Evolutionary conservation across 2,797 vertebrate species (phyloP).

Genomic region (Discoglossus pictus): DNA sequence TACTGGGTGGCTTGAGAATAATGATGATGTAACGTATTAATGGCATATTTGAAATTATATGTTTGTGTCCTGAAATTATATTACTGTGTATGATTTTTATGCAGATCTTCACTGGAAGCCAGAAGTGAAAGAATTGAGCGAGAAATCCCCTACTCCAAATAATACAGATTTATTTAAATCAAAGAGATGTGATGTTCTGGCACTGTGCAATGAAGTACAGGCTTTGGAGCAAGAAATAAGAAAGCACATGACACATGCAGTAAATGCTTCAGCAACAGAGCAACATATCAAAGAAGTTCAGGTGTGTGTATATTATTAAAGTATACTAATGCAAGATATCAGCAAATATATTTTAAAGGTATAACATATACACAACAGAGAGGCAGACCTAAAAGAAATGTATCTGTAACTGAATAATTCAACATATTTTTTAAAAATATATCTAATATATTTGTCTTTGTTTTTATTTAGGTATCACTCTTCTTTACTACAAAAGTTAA

Average conservation of each 20-base stretch:
- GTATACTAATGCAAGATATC: background rate
- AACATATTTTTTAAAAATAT: too few relatives aligned
- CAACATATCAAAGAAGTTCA: conserved; percentile 36
- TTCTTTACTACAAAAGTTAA: too few relatives aligned
- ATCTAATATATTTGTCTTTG: too few relatives aligned
- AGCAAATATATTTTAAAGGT: too few relatives aligned
- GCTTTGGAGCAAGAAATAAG: conserved; percentile 25
- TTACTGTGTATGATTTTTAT: background rate
- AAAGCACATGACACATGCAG: conserved; percentile 28
- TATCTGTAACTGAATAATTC: too few relatives aligned
- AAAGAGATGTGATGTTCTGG: conserved; percentile 31
- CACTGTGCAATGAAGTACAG: conserved; percentile 14
- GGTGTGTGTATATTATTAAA: background rate
- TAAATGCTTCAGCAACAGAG: conserved; percentile 16
- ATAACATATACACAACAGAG: too few relatives aligned
- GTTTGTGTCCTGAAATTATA: too few relatives aligned
- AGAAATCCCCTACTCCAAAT: background rate
- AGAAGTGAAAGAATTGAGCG: background rate
- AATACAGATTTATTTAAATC: background rate
- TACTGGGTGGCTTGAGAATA: too few relatives aligned
- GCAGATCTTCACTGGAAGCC: background rate
- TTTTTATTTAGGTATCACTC: too few relatives aligned
- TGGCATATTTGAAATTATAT: too few relatives aligned
- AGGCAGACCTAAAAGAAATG: too few relatives aligned
- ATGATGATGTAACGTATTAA: too few relatives aligned